These are phyloP conservation scores for Toxonevra muliebris DNA, from an alignment of 2,888 invertebrate genomes.

Conservation along the genomic window DNA sequence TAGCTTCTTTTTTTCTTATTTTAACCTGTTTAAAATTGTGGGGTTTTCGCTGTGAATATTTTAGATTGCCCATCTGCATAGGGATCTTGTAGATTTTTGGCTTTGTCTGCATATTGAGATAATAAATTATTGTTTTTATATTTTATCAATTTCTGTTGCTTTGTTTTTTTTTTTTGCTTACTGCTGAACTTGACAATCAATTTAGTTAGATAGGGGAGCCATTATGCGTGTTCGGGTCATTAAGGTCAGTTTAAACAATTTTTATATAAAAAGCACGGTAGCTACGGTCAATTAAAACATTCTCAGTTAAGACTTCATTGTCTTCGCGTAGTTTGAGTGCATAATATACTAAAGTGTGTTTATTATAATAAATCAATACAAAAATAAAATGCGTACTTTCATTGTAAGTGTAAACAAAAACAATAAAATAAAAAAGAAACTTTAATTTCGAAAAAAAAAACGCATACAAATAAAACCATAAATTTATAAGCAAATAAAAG, in stretches of 20 bases:
- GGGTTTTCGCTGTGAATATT: background rate
- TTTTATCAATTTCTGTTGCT: no score
- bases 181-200: no score
- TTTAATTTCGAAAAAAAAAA: background rate
- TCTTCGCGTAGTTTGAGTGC: background rate
- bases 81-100: no score
- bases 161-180: background rate
- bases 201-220: no score
- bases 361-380: background rate
- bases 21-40: background rate
- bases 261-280: constrained; percentile 18
- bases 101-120: no score
- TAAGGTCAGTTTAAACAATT: background rate
- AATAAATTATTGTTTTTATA: no score
- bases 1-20: background rate
- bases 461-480: background rate
- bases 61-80: no score
- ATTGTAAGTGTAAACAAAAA: constrained; percentile 46
- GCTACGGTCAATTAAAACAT: constrained; percentile 13
- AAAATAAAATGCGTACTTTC: constrained; percentile 47
- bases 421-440: background rate
- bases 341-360: background rate
- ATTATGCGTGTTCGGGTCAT: no score
- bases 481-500: no score
- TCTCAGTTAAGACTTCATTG: constrained; percentile 8